phyloP scores from a whole-genome alignment of 2,797 vertebrate genomes.

The Morelia viridis region DNA sequence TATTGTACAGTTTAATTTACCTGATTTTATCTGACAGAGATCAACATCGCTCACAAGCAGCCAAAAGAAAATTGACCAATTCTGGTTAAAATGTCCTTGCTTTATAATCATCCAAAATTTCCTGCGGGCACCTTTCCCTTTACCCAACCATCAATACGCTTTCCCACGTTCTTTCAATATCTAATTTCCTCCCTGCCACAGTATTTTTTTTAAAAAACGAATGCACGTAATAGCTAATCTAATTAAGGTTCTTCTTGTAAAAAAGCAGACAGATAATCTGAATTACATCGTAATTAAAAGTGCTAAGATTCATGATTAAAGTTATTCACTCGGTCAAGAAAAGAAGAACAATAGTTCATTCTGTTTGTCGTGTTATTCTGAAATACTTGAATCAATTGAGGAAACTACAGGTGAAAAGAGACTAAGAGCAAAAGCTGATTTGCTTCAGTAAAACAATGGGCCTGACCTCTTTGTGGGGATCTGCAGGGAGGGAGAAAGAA shows the following conservation, averaged over 20 bases:
- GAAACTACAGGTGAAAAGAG: neutral
- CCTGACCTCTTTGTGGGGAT: too few species aligned
- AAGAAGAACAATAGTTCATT: neutral
- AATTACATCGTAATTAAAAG: neutral
- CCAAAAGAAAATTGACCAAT: neutral
- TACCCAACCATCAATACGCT: constrained; percentile 19
- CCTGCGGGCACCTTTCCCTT: constrained; percentile 14
- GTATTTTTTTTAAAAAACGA: neutral
- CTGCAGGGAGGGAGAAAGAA: too few species aligned
- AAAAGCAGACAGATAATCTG: neutral
- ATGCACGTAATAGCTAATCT: neutral
- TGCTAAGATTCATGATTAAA: neutral
- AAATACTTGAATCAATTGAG: neutral
- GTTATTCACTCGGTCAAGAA: neutral
- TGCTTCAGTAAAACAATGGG: too few species aligned
- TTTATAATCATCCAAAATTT: constrained; percentile 38
- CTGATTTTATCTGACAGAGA: neutral
- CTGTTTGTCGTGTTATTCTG: neutral
- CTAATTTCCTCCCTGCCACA: constrained; percentile 1
- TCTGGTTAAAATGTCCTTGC: constrained; percentile 27
- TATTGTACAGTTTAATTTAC: constrained; percentile 2
- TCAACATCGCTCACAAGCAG: constrained; percentile 37
- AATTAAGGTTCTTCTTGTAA: constrained; percentile 30
- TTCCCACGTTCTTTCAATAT: neutral
- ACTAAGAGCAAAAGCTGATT: too few species aligned